phyloP scores from a whole-genome alignment of 2,113 vertebrate genomes.

The Pleuronectes platessa region DNA sequence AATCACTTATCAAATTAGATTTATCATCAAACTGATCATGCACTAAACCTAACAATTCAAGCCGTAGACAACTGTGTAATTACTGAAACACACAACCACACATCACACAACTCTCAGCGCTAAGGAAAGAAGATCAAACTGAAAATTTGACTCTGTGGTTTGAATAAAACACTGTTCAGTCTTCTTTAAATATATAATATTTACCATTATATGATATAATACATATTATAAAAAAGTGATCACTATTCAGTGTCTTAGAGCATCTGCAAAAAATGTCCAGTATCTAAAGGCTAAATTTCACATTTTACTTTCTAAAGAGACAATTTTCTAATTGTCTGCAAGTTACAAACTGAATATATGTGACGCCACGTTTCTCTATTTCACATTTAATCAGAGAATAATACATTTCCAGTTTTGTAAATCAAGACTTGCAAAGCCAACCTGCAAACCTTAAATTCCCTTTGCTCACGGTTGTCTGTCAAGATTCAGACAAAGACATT shows the following conservation, averaged over 20 bases:
- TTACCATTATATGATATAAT: not conserved
- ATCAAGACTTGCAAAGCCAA: constrained; percentile 34
- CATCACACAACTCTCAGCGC: constrained; percentile 44
- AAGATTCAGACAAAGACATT: not conserved
- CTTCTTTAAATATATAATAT: not conserved
- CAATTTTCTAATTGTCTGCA: not conserved
- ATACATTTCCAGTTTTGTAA: constrained; percentile 11
- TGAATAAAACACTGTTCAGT: not conserved
- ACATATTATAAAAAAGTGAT: too few species aligned
- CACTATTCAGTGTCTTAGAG: too few species aligned
- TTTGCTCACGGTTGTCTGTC: not conserved
- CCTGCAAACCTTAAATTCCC: not conserved
- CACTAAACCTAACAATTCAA: constrained; percentile 69
- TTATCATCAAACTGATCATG: constrained; percentile 72
- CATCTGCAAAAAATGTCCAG: too few species aligned
- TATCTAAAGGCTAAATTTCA: too few species aligned
- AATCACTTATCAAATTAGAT: constrained; percentile 47
- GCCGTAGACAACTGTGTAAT: not conserved
- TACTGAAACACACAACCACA: constrained; percentile 63
- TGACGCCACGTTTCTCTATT: not conserved
- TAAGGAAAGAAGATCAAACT: constrained; percentile 10
- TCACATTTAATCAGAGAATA: not conserved
- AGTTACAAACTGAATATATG: not conserved
- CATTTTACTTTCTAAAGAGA: too few species aligned
- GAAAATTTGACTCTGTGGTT: constrained; percentile 20